These are phyloP conservation scores for Gobio occitaniae DNA, from an alignment of 2,797 vertebrate species.

Conservation along the genomic window DNA sequence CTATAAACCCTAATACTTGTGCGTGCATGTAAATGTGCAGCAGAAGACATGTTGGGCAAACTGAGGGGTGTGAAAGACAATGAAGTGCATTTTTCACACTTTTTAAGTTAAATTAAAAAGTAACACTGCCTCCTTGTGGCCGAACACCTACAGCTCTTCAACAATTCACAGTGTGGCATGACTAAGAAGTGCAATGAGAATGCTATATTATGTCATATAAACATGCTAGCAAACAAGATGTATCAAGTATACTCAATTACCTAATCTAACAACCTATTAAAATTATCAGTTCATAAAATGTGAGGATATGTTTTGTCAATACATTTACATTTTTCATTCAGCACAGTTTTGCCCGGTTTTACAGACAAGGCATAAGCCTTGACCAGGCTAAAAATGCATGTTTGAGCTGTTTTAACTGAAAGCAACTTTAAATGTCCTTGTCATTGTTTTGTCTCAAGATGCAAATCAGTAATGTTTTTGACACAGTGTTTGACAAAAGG, in stretches of 20 bases:
- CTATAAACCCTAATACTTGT: background rate
- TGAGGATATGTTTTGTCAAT: background rate
- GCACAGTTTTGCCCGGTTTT: background rate
- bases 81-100: background rate
- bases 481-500: background rate
- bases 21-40: background rate
- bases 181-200: background rate
- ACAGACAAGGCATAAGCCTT: too few species aligned
- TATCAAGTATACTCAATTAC: background rate
- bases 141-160: background rate
- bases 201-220: background rate
- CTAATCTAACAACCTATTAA: too few species aligned
- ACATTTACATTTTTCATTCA: background rate
- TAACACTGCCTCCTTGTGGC: conserved; percentile 26
- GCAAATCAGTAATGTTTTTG: background rate
- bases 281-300: background rate
- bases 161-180: background rate
- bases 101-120: background rate
- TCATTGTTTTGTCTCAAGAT: too few species aligned
- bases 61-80: background rate
- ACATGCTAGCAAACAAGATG: background rate
- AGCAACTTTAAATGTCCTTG: too few species aligned
- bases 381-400: too few species aligned
- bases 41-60: background rate
- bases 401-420: too few species aligned